Evolutionary conservation across 2,797 vertebrate genomes (phyloP).

Genomic region (Parauchenoglanis punctatus): DNA sequence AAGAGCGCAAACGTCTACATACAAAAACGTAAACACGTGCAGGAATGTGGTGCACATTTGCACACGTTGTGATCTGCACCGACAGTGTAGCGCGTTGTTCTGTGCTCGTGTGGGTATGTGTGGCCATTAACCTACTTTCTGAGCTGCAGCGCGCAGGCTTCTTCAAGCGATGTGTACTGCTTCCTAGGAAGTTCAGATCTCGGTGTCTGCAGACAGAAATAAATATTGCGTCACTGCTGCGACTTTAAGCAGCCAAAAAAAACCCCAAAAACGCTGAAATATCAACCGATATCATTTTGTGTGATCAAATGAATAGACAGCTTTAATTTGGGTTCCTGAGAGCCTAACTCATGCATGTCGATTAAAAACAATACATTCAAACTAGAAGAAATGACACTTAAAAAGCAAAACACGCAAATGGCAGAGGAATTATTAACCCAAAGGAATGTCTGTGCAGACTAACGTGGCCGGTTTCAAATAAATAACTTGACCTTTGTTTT

Average conservation of each 20-base stretch:
- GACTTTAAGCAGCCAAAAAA: neutral
- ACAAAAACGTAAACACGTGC: neutral
- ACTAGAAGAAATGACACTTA: neutral
- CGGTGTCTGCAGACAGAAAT: neutral
- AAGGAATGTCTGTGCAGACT: neutral
- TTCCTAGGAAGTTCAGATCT: slow-evolving; percentile 32
- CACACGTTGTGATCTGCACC: slow-evolving; percentile 64
- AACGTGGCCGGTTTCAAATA: neutral
- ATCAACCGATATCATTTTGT: no score
- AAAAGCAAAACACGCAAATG: neutral
- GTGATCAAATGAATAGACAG: neutral
- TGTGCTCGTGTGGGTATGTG: slow-evolving; percentile 66
- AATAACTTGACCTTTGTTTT: no score
- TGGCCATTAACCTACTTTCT: slow-evolving; percentile 79
- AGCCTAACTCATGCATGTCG: neutral
- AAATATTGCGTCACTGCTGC: neutral
- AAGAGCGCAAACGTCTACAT: neutral
- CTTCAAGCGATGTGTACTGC: slow-evolving; percentile 62
- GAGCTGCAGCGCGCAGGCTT: slow-evolving; percentile 60
- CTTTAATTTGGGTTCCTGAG: neutral
- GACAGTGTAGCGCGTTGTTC: slow-evolving; percentile 75
- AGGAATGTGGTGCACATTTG: slow-evolving; percentile 27
- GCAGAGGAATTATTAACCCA: neutral
- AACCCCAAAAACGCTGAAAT: no score
- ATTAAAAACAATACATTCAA: neutral